phyloP scores from a whole-genome alignment of 2,888 invertebrate species.

The Bibio marci region DNA sequence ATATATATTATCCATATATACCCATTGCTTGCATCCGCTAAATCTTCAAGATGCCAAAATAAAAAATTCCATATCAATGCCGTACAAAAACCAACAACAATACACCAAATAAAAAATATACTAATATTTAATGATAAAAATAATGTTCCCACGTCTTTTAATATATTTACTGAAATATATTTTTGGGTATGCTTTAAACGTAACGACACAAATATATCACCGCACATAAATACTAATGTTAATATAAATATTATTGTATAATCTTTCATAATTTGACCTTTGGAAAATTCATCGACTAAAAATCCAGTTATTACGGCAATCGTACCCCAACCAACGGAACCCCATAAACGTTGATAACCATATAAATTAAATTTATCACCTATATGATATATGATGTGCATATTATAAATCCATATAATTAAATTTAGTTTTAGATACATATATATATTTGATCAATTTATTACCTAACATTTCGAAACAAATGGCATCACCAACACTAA shows the following conservation, averaged over 20 bases:
- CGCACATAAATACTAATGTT: conserved; percentile 15
- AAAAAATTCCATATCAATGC: conserved; percentile 77
- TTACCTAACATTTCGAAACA: conserved; percentile 69
- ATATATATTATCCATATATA: too few relatives aligned
- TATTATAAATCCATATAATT: background rate
- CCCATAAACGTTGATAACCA: conserved; percentile 76
- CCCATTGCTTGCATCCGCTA: conserved; percentile 31
- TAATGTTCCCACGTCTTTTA: conserved; percentile 49
- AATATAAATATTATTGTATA: conserved; percentile 66
- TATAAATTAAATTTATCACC: conserved; percentile 57
- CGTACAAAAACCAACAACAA: conserved; percentile 66
- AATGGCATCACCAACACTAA: conserved; percentile 77
- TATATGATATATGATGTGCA: conserved; percentile 18
- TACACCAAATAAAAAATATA: conserved; percentile 63
- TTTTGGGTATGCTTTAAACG: conserved; percentile 41
- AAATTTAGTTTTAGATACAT: background rate
- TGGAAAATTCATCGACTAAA: conserved; percentile 58
- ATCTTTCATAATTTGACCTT: conserved; percentile 45
- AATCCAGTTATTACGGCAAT: conserved; percentile 58
- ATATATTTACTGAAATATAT: conserved; percentile 45
- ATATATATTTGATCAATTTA: too few relatives aligned
- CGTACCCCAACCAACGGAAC: conserved; percentile 73
- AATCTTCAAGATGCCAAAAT: conserved; percentile 68
- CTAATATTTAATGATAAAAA: conserved; percentile 47
- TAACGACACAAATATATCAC: conserved; percentile 45